Evolutionary conservation across 2,888 invertebrate genomes (phyloP).

Genomic region (Mycogona germanica): DNA sequence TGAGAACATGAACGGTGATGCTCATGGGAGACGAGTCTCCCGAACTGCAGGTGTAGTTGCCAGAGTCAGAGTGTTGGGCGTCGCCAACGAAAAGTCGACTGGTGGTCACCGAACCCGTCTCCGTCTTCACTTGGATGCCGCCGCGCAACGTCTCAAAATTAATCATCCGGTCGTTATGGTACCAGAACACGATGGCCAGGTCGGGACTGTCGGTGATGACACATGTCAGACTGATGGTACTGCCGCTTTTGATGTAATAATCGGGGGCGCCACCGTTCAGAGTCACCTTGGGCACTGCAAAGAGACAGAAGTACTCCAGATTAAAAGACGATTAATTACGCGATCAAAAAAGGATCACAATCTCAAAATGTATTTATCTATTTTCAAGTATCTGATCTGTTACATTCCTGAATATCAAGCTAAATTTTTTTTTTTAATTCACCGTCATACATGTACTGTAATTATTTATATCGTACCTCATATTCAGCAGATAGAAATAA

Average conservation of each 20-base stretch:
- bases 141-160: conserved; percentile 10
- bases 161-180: conserved; percentile 13
- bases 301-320: no score
- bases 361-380: no score
- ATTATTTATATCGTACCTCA: no score
- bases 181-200: conserved; percentile 12
- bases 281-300: conserved; percentile 13
- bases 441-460: no score
- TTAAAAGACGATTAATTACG: no score
- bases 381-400: no score
- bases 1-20: conserved; percentile 13
- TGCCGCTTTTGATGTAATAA: conserved; percentile 16
- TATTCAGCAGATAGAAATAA: no score
- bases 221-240: conserved; percentile 13
- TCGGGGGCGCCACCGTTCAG: conserved; percentile 2
- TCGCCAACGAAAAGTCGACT: conserved; percentile 6
- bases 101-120: conserved; percentile 1
- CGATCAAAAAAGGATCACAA: no score
- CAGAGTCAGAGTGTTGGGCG: conserved; percentile 11
- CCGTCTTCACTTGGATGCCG: conserved; percentile 13
- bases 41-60: conserved; percentile 14
- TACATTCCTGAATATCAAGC: no score
- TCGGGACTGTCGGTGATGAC: conserved; percentile 13
- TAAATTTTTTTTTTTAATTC: no score
- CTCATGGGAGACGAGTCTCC: conserved; percentile 6